Base-by-base conservation (phyloP, 2,888 invertebrate species). In the Linyphia triangularis region DNA sequence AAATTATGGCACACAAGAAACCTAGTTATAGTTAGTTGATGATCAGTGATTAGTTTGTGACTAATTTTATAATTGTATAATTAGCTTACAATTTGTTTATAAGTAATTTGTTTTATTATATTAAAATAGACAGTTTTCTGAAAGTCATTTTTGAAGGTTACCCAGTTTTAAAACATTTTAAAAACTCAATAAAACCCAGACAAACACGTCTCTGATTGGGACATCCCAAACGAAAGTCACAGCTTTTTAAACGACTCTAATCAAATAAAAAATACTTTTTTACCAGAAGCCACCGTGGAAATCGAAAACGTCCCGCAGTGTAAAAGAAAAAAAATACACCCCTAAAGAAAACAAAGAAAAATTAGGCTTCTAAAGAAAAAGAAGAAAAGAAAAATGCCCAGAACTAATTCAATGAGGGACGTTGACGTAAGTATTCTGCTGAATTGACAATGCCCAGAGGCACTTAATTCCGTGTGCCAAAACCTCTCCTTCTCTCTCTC, bases 351-450 rank as follows among this genome's bases (percentile, higher is more conserved):
- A 61, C 16, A 33, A 67, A 37, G 33, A 77, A 77, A 77, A 77
- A 61, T 63, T 73, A 59, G 57, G 73, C 77, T 40, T 40, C 22
- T 22, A 16, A 70, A 70, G 40, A 65, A 9, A 65, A 65, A 65
- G 61, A 37, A 33, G 37, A 33, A 63, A n/a, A 73, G 51, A 73
- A 73, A 65, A 30, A 37, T n/a, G 63, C 78, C 24, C 73, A 30
- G 51, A 51, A 51, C 83, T 69, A 85, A 77, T 85, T 75, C 77
- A 85, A 75, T 85, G 84, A 85, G 61, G 24, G 57, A 67, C 67
- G 51, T 69, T 85, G 84, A 59, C 75, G 75, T 63, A 83, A 77
- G 75, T 67, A 75, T 85, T 84, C 75, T 69, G 75, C 84, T 77
- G 75, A 85, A 77, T 67, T 85, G 84, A 85, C 84, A 77, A 69